A percentile compares a stretch with the other conserved stretches of the same genome.
phyloP scores from a whole-genome alignment of 2,797 vertebrate genomes.

The Silurus aristotelis region DNA sequence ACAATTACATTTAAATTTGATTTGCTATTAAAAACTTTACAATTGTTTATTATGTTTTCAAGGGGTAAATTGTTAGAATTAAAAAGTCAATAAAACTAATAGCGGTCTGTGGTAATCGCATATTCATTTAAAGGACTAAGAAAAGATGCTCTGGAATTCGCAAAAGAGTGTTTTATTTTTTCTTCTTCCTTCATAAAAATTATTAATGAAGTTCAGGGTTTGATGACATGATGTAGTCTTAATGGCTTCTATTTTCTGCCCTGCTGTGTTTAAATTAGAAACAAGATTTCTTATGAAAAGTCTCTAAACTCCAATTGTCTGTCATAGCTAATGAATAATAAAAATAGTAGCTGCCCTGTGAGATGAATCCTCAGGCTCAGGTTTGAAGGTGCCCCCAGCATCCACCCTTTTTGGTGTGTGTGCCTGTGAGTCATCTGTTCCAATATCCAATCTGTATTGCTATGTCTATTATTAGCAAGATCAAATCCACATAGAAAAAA shows the following conservation, averaged over 20 bases:
- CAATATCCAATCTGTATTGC: conserved; percentile 67
- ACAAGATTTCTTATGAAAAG: conserved; percentile 10
- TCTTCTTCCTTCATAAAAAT: neutral
- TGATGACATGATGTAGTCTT: neutral
- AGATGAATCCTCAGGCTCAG: neutral
- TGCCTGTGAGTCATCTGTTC: conserved; percentile 39
- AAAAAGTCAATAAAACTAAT: neutral
- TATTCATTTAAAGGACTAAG: conserved; percentile 14
- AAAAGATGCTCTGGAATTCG: neutral
- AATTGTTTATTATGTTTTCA: neutral
- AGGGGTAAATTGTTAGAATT: neutral
- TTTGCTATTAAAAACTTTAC: too few species aligned
- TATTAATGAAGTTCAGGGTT: neutral
- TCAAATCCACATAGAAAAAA: conserved; percentile 57
- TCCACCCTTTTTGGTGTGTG: neutral
- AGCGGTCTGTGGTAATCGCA: neutral
- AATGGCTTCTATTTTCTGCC: conserved; percentile 28
- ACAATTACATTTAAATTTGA: too few species aligned
- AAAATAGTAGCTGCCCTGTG: conserved; percentile 6
- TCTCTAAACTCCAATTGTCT: neutral
- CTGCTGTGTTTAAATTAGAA: conserved; percentile 20
- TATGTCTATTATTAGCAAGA: conserved; percentile 73
- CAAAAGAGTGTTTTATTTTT: neutral
- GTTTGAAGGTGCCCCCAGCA: conserved; percentile 29
- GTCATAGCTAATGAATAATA: neutral